These are phyloP conservation scores for Tympanoctomys barrerae DNA, from an alignment of 2,797 vertebrate genomes.

Conservation along the genomic window DNA sequence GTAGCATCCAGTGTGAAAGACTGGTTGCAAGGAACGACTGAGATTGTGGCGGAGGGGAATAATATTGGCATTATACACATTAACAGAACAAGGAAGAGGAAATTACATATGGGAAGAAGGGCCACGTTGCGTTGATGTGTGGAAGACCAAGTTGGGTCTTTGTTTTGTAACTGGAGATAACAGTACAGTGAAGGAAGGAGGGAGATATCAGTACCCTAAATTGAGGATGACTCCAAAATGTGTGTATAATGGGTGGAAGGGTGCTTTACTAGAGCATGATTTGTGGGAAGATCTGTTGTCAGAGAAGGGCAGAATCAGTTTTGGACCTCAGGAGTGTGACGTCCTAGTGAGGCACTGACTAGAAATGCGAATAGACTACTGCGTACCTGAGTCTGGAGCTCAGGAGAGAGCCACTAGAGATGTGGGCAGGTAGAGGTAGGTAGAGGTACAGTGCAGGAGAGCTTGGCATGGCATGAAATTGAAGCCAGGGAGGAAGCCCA, in stretches of 20 bases:
- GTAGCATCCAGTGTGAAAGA: neutral
- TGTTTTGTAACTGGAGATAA: neutral
- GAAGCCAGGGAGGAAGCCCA: neutral
- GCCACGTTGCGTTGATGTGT: neutral
- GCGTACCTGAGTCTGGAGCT: neutral
- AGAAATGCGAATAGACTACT: neutral
- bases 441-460: neutral
- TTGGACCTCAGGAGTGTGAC: neutral
- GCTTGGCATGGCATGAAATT: neutral
- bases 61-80: neutral
- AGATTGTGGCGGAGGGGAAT: neutral
- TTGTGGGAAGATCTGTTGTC: neutral
- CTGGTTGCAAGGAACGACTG: neutral
- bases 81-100: neutral
- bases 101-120: neutral
- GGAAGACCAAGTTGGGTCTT: neutral
- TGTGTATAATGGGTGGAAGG: neutral
- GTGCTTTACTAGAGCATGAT: neutral
- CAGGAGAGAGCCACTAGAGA: neutral
- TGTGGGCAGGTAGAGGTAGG: neutral
- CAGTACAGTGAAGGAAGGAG: neutral
- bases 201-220: neutral
- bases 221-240: neutral
- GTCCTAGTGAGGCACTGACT: neutral
- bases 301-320: neutral